Conservation (phyloP, 2,888 invertebrate species). For the Melanostoma scalare region DNA sequence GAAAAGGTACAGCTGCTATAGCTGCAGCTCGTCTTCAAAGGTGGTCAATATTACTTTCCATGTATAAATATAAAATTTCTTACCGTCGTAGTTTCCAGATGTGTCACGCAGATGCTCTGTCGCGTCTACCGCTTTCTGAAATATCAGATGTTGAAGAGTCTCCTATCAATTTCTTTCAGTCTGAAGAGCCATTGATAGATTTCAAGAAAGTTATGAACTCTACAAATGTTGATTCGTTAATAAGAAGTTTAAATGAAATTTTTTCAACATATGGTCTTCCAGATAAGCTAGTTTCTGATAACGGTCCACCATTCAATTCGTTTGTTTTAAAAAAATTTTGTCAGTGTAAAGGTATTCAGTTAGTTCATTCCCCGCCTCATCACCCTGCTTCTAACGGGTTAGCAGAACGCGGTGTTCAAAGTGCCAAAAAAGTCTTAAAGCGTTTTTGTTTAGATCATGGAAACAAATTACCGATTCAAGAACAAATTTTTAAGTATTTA, state of each 20-base stretch:
- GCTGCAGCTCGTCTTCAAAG: constrained; percentile 35
- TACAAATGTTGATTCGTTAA: constrained; percentile 40
- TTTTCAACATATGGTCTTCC: constrained; percentile 40
- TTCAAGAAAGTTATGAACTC: constrained; percentile 52
- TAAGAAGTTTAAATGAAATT: constrained; percentile 55
- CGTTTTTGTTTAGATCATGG: constrained; percentile 21
- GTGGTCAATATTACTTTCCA: constrained; percentile 23
- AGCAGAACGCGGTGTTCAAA: constrained; percentile 70
- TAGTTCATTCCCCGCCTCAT: no score
- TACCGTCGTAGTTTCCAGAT: constrained; percentile 28
- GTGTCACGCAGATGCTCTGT: constrained; percentile 29
- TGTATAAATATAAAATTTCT: constrained; percentile 25
- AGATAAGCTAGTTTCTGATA: constrained; percentile 56
- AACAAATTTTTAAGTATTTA: constrained; percentile 35
- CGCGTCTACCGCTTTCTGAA: constrained; percentile 32
- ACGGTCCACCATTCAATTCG: constrained; percentile 65
- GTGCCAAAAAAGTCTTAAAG: constrained; percentile 46
- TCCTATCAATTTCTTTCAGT: constrained; percentile 14
- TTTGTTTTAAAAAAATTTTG: constrained; percentile 14
- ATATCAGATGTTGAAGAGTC: neutral
- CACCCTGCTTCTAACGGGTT: no score
- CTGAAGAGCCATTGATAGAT: constrained; percentile 4
- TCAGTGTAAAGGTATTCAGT: constrained; percentile 62
- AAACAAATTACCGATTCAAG: constrained; percentile 20
- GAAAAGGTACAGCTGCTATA: constrained; percentile 69